phyloP scores from a whole-genome alignment of 1,140 invertebrate genomes.

The Whitmania pigra region DNA sequence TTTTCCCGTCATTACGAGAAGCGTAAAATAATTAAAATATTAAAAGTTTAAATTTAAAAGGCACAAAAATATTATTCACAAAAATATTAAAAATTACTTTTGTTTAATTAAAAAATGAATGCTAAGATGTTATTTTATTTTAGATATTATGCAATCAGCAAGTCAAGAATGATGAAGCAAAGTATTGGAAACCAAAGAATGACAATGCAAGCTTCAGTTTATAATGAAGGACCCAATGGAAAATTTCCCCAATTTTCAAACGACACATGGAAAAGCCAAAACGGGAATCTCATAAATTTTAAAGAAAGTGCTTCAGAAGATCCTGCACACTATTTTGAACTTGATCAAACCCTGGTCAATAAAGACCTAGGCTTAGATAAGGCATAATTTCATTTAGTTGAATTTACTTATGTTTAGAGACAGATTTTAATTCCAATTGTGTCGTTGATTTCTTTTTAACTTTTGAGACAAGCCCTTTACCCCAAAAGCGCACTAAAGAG shows the following conservation, averaged over 20 bases:
- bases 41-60: background rate
- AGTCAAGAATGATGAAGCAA: background rate
- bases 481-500: no score
- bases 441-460: no score
- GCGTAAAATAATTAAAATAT: background rate
- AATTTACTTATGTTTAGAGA: no score
- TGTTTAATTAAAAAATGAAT: no score
- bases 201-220: background rate
- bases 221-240: background rate
- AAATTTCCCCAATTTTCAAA: no score
- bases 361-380: background rate
- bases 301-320: background rate
- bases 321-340: constrained; percentile 9
- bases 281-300: background rate
- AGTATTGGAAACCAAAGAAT: no score
- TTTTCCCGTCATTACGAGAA: background rate
- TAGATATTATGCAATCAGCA: constrained; percentile 12
- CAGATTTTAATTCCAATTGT: no score
- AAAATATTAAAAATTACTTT: no score
- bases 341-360: background rate
- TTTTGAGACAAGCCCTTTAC: no score
- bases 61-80: no score
- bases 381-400: no score
- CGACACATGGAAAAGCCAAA: background rate
- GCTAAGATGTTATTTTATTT: background rate